A percentile compares a stretch with the other conserved stretches of the same genome.
Conservation (phyloP, 2,888 invertebrate species). For the Nephrotoma guestfalica region DNA sequence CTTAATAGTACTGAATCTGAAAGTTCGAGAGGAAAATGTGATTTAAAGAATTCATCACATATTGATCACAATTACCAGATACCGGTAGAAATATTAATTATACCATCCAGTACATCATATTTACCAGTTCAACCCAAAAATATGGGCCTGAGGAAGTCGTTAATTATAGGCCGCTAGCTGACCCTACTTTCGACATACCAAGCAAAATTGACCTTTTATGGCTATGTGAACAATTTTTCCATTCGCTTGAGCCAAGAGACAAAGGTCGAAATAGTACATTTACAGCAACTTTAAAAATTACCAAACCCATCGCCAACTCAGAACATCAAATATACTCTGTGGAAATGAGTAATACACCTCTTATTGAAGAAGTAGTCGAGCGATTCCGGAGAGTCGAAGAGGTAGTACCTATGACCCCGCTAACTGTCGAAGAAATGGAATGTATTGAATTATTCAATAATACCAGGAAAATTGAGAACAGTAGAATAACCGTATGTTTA, state of each 20-base stretch:
- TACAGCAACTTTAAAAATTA: not conserved
- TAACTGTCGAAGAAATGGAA: no score
- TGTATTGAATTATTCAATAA: not conserved
- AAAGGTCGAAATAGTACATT: not conserved
- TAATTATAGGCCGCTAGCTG: not conserved
- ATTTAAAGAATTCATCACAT: not conserved
- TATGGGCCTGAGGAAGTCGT: not conserved
- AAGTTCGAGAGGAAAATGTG: not conserved
- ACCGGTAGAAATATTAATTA: no score
- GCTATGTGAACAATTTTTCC: not conserved
- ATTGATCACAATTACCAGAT: not conserved
- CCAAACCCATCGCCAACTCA: not conserved
- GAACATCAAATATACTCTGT: not conserved
- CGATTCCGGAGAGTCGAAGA: not conserved
- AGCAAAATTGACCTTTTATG: not conserved
- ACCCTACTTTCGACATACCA: not conserved
- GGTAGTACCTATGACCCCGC: no score
- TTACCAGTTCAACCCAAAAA: not conserved
- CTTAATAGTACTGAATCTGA: not conserved
- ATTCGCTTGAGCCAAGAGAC: not conserved
- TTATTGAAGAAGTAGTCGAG: no score
- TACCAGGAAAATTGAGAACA: not conserved
- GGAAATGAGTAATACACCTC: no score
- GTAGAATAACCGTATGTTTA: not conserved
- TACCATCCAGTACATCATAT: not conserved